phyloP scores from a whole-genome alignment of 2,797 vertebrate species.

The Selene dorsalis region DNA sequence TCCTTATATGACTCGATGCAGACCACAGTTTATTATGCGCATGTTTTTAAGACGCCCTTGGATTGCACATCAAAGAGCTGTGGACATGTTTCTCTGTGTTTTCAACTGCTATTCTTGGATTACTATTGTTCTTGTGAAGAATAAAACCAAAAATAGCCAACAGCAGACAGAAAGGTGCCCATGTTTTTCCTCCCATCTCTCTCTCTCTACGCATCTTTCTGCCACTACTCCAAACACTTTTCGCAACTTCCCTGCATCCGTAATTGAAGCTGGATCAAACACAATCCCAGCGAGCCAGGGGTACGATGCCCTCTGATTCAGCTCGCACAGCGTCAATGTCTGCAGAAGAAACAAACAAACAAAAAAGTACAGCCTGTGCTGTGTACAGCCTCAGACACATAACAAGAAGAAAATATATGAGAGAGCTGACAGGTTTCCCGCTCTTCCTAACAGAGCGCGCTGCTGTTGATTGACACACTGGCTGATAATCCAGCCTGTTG shows the following conservation, averaged over 20 bases:
- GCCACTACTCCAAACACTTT: background rate
- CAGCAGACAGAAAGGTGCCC: constrained; percentile 34
- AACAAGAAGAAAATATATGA: background rate
- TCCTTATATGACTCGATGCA: constrained; percentile 25
- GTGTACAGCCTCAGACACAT: background rate
- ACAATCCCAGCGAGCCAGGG: constrained; percentile 12
- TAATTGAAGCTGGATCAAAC: constrained; percentile 58
- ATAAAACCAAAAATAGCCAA: constrained; percentile 41
- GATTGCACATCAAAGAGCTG: constrained; percentile 39
- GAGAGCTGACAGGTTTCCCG: constrained; percentile 2
- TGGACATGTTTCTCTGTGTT: constrained; percentile 19
- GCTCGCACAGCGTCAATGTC: constrained; percentile 14
- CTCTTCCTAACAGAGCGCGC: too few relatives aligned
- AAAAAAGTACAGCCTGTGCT: constrained; percentile 3
- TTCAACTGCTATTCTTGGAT: constrained; percentile 61
- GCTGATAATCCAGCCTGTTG: constrained; percentile 17
- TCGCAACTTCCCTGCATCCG: constrained; percentile 20
- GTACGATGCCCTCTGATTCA: constrained; percentile 46
- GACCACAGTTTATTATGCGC: constrained; percentile 39
- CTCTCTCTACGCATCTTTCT: background rate
- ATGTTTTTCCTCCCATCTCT: constrained; percentile 17
- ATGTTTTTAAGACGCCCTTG: constrained; percentile 38
- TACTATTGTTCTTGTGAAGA: constrained; percentile 37
- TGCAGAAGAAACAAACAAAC: background rate
- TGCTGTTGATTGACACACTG: constrained; percentile 21